Conservation (phyloP, 1,140 invertebrate species). For the Neodiprion pinetum region DNA sequence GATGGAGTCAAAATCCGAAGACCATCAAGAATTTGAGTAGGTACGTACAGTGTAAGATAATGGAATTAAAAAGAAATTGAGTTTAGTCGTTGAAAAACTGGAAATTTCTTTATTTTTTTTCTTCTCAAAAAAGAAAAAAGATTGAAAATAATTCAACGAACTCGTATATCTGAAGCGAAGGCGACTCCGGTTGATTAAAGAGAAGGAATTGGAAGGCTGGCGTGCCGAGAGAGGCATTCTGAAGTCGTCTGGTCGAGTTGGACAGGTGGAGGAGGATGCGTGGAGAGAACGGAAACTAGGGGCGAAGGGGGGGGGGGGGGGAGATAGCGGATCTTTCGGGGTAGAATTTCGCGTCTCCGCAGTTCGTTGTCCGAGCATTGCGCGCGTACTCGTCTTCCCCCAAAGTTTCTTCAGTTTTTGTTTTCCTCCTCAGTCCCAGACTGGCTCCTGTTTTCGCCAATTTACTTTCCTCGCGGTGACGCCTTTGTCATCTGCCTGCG, state of each 20-base stretch:
- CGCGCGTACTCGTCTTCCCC: background rate
- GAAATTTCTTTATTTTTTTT: too few relatives aligned
- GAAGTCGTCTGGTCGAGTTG: slow-evolving; percentile 10
- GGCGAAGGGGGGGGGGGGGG: background rate
- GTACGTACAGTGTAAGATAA: too few relatives aligned
- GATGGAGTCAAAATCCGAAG: too few relatives aligned
- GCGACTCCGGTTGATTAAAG: background rate
- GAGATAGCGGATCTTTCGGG: slow-evolving; percentile 23
- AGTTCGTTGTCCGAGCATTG: background rate
- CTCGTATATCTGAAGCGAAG: background rate
- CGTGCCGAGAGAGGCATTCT: background rate
- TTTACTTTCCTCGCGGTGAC: slow-evolving; percentile 20
- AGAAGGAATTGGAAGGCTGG: background rate
- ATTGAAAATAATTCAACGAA: background rate
- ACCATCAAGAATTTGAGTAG: too few relatives aligned
- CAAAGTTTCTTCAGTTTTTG: background rate
- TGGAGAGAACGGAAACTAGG: slow-evolving; percentile 20
- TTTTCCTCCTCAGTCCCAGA: slow-evolving; percentile 19
- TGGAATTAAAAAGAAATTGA: too few relatives aligned
- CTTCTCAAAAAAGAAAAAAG: too few relatives aligned
- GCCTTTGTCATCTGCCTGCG: slow-evolving; percentile 32
- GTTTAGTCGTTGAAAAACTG: too few relatives aligned
- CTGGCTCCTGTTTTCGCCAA: slow-evolving; percentile 15
- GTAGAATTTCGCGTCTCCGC: slow-evolving; percentile 15
- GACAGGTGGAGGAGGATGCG: slow-evolving; percentile 23